Conservation (phyloP, 2,888 invertebrate genomes). For the Synergus gifuensis region DNA sequence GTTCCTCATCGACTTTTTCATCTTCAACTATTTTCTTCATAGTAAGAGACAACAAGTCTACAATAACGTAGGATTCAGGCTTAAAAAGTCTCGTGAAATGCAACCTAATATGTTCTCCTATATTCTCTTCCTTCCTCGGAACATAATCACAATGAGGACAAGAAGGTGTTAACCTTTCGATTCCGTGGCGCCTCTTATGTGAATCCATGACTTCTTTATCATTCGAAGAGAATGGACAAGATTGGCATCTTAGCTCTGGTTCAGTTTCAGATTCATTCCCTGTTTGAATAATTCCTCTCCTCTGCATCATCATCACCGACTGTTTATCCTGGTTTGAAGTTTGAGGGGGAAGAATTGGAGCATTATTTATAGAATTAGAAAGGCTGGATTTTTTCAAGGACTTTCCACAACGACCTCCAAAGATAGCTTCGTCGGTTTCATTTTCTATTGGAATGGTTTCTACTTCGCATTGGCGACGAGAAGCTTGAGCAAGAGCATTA, state of each 20-base stretch:
- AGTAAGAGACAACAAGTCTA: slow-evolving; percentile 67
- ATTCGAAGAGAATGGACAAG: slow-evolving; percentile 67
- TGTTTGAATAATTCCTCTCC: slow-evolving; percentile 54
- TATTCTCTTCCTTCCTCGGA: slow-evolving; percentile 72
- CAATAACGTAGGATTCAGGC: slow-evolving; percentile 72
- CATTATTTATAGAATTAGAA: neutral
- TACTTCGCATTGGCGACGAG: slow-evolving; percentile 77
- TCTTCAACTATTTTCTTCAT: slow-evolving; percentile 60
- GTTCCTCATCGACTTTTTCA: slow-evolving; percentile 60
- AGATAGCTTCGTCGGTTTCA: slow-evolving; percentile 45
- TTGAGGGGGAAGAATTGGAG: slow-evolving; percentile 49
- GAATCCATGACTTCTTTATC: slow-evolving; percentile 71
- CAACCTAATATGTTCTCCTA: slow-evolving; percentile 69
- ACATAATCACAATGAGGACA: slow-evolving; percentile 75
- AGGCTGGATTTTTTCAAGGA: slow-evolving; percentile 57
- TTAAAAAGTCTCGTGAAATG: slow-evolving; percentile 73
- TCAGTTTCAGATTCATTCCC: slow-evolving; percentile 58
- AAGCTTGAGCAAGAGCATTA: slow-evolving; percentile 84
- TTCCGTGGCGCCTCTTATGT: slow-evolving; percentile 72
- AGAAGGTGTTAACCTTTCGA: slow-evolving; percentile 71
- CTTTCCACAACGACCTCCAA: slow-evolving; percentile 59
- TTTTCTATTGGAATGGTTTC: slow-evolving; percentile 70
- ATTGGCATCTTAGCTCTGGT: slow-evolving; percentile 63
- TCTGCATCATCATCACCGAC: slow-evolving; percentile 66
- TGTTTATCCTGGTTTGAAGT: slow-evolving; percentile 73